Percentiles rank a stretch among this genome's conserved stretches.
phyloP scores from a whole-genome alignment of 2,113 vertebrate genomes.

The Podiceps cristatus region DNA sequence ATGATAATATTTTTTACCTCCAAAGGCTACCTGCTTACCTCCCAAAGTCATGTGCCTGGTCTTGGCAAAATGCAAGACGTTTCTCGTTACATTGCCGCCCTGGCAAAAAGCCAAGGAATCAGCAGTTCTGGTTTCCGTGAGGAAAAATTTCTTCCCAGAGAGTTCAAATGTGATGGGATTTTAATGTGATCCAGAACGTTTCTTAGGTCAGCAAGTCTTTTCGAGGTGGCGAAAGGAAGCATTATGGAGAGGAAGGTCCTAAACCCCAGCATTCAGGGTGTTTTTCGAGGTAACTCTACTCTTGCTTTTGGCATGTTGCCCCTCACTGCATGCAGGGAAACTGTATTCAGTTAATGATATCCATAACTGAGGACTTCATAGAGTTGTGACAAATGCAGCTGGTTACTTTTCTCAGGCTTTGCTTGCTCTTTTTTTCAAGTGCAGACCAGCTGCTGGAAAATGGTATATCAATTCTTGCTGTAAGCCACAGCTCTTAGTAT shows the following conservation, averaged over 20 bases:
- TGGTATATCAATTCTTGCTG: neutral
- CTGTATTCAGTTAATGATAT: neutral
- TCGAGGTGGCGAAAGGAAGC: neutral
- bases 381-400: constrained; percentile 20
- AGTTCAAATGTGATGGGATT: neutral
- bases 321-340: neutral
- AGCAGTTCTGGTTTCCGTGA: neutral
- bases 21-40: neutral
- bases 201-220: neutral
- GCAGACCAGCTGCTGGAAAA: constrained; percentile 21
- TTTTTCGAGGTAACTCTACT: neutral
- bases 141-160: neutral
- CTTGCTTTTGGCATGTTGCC: neutral
- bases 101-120: constrained; percentile 4
- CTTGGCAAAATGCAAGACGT: neutral
- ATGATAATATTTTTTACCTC: neutral
- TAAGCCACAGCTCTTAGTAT: neutral
- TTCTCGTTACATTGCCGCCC: neutral
- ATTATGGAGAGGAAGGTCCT: neutral
- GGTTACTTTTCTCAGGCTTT: constrained; percentile 3
- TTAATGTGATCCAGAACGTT: neutral
- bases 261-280: neutral
- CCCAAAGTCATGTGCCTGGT: neutral
- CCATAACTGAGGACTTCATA: neutral
- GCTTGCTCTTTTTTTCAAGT: constrained; percentile 9